Evolutionary conservation across 1,140 invertebrate species (phyloP).

Genomic region (Mercenaria mercenaria): DNA sequence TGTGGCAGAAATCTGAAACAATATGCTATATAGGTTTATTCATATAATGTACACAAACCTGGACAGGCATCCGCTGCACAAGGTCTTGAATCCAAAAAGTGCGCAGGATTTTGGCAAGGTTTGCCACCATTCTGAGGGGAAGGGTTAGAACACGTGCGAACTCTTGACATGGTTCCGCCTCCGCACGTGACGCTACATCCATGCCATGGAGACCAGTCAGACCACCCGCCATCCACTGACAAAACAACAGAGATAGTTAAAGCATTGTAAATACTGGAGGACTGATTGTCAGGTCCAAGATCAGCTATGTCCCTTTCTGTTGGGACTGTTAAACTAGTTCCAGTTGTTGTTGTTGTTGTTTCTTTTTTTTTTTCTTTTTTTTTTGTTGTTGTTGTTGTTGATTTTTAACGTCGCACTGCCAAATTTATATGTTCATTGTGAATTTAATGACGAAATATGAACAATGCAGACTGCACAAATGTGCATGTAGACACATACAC

Average conservation of each 20-base stretch:
- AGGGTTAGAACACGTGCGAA: constrained; percentile 9
- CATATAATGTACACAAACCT: too few relatives aligned
- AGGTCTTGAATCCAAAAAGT: not conserved
- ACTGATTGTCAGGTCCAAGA: constrained; percentile 58
- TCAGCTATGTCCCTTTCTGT: constrained; percentile 75
- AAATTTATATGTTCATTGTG: too few relatives aligned
- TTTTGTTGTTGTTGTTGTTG: too few relatives aligned
- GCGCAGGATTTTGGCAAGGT: constrained; percentile 21
- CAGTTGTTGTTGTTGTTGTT: constrained; percentile 80
- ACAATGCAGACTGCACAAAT: too few relatives aligned
- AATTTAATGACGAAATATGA: too few relatives aligned
- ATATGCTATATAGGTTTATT: too few relatives aligned
- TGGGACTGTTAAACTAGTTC: constrained; percentile 79
- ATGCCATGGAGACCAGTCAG: not conserved
- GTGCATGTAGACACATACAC: too few relatives aligned
- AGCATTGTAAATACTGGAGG: too few relatives aligned
- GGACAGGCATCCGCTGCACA: not conserved
- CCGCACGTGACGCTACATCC: constrained; percentile 3
- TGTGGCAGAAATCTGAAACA: too few relatives aligned
- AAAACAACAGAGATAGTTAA: constrained; percentile 23
- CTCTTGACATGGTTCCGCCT: not conserved
- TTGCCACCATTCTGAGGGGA: constrained; percentile 10
- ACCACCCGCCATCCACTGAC: constrained; percentile 38
- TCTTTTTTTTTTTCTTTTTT: too few relatives aligned
- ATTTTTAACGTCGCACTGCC: constrained; percentile 84